Evolutionary conservation across 2,113 vertebrate genomes (phyloP).

Genomic region (Apodemus speciosus): DNA sequence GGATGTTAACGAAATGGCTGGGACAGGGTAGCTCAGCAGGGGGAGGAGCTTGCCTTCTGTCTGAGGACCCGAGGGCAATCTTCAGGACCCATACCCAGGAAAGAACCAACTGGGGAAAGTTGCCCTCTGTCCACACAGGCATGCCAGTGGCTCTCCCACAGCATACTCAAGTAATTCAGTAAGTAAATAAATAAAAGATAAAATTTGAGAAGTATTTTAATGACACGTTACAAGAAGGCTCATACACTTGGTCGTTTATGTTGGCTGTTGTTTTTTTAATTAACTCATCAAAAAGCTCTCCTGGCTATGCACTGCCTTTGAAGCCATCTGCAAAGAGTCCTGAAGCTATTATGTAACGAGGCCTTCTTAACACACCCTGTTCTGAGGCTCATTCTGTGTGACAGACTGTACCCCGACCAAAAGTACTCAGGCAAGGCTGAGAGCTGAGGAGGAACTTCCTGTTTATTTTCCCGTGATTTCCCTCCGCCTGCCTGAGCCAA

Average conservation of each 20-base stretch:
- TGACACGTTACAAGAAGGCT: slow-evolving; percentile 37
- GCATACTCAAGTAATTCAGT: neutral
- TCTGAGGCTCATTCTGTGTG: slow-evolving; percentile 6
- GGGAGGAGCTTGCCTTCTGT: too few relatives aligned
- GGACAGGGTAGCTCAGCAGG: neutral
- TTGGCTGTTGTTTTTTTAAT: neutral
- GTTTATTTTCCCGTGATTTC: neutral
- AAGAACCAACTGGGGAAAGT: neutral
- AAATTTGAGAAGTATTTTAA: neutral
- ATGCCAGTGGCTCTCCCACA: neutral
- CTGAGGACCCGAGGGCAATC: too few relatives aligned
- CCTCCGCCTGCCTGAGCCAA: slow-evolving; percentile 8
- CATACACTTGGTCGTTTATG: neutral
- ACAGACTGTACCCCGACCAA: neutral
- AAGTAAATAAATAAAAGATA: too few relatives aligned
- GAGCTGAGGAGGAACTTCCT: neutral
- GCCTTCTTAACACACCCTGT: neutral
- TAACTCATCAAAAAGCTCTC: neutral
- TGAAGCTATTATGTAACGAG: neutral
- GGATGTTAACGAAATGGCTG: neutral
- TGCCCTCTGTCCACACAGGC: neutral
- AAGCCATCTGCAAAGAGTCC: neutral
- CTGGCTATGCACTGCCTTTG: neutral
- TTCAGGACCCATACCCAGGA: neutral
- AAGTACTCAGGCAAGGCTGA: neutral